phyloP scores from a whole-genome alignment of 2,797 vertebrate genomes.

The Sebastolobus altivelis region DNA sequence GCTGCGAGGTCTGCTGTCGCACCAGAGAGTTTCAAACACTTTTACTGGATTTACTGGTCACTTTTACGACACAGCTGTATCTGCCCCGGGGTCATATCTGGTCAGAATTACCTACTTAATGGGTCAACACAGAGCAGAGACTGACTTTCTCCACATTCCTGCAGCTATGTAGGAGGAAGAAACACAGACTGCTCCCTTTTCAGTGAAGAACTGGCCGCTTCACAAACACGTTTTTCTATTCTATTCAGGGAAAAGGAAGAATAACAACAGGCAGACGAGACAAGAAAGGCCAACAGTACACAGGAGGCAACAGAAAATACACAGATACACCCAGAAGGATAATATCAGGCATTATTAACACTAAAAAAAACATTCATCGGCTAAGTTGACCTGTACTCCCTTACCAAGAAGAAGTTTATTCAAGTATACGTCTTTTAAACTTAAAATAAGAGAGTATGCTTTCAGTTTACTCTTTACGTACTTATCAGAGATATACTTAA shows the following conservation, averaged over 20 bases:
- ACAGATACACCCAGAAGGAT: not conserved
- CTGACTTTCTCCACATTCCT: conserved; percentile 24
- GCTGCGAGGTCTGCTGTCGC: not conserved
- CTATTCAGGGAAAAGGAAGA: conserved; percentile 5
- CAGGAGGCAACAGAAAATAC: not conserved
- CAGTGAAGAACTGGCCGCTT: not conserved
- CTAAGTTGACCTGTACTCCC: not conserved
- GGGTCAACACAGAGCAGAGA: conserved; percentile 16
- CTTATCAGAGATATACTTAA: no score
- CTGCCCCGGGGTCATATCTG: conserved; percentile 8
- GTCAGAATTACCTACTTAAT: not conserved
- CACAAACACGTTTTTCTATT: conserved; percentile 12
- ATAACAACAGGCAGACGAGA: conserved; percentile 1
- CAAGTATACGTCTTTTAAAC: no score
- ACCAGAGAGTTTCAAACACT: not conserved
- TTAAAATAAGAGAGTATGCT: no score
- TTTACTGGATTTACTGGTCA: conserved; percentile 9
- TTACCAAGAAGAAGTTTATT: no score
- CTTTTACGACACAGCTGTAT: not conserved
- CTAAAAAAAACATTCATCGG: not conserved
- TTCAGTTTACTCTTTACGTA: no score
- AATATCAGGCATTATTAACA: not conserved
- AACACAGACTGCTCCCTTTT: conserved; percentile 1
- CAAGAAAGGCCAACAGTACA: not conserved
- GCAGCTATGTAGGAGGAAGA: not conserved